phyloP scores from a whole-genome alignment of 1,140 invertebrate genomes.

The Batillaria attramentaria region DNA sequence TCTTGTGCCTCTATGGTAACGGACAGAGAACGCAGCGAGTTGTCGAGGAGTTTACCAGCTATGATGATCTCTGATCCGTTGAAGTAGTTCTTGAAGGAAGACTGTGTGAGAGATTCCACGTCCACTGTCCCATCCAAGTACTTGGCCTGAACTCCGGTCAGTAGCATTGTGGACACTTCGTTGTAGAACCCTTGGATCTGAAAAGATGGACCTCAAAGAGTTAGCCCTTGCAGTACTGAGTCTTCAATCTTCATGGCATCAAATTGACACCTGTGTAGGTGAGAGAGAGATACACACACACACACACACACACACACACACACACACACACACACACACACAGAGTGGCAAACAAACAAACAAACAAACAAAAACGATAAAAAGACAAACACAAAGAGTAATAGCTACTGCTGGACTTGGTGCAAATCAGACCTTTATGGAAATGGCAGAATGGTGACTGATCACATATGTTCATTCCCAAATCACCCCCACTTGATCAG shows the following conservation, averaged over 20 bases:
- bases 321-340: slow-evolving; percentile 14
- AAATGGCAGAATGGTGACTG: no score
- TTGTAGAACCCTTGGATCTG: slow-evolving; percentile 82
- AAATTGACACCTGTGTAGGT: no score
- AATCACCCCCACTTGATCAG: no score
- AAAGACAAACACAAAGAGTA: no score
- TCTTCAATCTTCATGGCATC: no score
- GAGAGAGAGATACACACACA: no score
- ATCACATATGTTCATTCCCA: no score
- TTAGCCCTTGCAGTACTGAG: no score
- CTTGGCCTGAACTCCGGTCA: slow-evolving; percentile 79
- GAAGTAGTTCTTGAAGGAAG: slow-evolving; percentile 57
- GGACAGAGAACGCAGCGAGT: slow-evolving; percentile 16
- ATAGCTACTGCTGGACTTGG: no score
- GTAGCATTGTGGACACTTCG: slow-evolving; percentile 80
- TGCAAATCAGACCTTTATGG: no score
- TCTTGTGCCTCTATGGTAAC: slow-evolving; percentile 33
- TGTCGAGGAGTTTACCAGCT: slow-evolving; percentile 53
- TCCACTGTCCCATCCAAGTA: slow-evolving; percentile 72
- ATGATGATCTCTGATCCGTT: slow-evolving; percentile 62
- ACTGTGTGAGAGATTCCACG: slow-evolving; percentile 53
- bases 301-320: not conserved
- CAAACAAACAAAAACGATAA: no score
- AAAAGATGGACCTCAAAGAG: no score
- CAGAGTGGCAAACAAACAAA: not conserved